Evolutionary conservation across 2,113 vertebrate genomes (phyloP), one percentile per base, ranked within the genome.

Genomic region (Oostethus manadensis): DNA sequence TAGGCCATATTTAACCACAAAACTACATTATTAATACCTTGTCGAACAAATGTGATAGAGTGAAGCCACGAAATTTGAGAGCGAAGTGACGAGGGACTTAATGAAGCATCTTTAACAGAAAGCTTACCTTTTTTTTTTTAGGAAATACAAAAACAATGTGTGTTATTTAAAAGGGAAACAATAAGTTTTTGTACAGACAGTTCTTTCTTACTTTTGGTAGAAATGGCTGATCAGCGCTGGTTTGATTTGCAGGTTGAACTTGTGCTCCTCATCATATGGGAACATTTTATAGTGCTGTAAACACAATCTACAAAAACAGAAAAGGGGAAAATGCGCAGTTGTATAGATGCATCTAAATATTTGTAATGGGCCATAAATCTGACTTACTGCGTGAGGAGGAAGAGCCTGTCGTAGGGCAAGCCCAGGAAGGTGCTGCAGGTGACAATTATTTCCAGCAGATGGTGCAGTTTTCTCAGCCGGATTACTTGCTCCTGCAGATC

Each of bases 381-480:
- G 1, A 72, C 83, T 92, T 83, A 98, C 97, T 98, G 94, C 44
- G 93, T 93, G 71, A 98, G 86, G 59, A 91, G 88, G 77, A 97
- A 96, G 64, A 98, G 93, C 10, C 92, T 89, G 59, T 96, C 93
- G 0, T 96, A 93, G 40, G 92, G 91, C 78, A 94, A 86, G 55
- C 84, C 92, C 68, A 99, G 88, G 59, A 96, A 92, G 50, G 88
- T 90, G 46, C 86, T 89, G 81, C 93, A 96, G 78, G 86, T 94
- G 80, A 91, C 83, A 51, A 94, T 55, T 45, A 96, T 89, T 84
- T 98, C 97, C 82, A 98, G 88, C 81, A 98, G 88, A 15, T 98
- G 97, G 87, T 98, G 93, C 64, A 99, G 90, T 86, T 98, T 98
- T 38, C 89, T 91, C 51, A 96, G 77, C 74, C 91, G 89, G 62